Base-by-base conservation (phyloP, 2,888 invertebrate genomes). In the Parnassius mnemosyne region DNA sequence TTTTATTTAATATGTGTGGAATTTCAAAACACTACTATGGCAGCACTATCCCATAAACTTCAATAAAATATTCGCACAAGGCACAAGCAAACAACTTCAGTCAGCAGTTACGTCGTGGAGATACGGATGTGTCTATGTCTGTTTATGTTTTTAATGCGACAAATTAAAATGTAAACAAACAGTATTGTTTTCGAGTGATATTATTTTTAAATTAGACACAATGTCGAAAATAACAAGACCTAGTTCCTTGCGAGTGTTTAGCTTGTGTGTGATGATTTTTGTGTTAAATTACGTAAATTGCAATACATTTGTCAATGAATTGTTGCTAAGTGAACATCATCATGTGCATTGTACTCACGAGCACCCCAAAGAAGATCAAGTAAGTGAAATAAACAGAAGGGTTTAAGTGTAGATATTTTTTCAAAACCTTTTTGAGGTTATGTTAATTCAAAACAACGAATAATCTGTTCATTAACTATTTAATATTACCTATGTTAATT, bases 321-420 rank as follows among this genome's bases (percentile, higher is more conserved):
- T 75, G 66, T 65, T 66, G 13, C 71, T 71, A 0, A 78, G 70
- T 65, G 83, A 80, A 62, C 80, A 83, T 65, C 66, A 69, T 34
- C 83, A 86, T 76, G 79, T 80, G 5, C 92, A 93, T 70, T 95
- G 95, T 81, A 93, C 88, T 57, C 95, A 95, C 72, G 89, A 93
- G 66, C 94, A 94, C 81, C 95, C 95, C 3, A 93, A 92, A 75
- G 92, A 92, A 61, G 92, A 95, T 77, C 94, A 95, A 93, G 95
- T 95, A 78, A 92, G 92, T 87, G 46, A 41, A 43, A 12, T n/a
- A 42, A 50, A 10, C 3, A 50, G n/a, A 47, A 50, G 49, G 5
- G 46, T 9, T 2, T 11, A n/a, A 41, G 7, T 10, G n/a, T 11
- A 42, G 10, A 44, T 47, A 34, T 47, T 41, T 34, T 47, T 49